Evolutionary conservation across 2,888 invertebrate genomes (phyloP), one percentile per base, ranked within the genome.

Genomic region (Pollenia labialis): DNA sequence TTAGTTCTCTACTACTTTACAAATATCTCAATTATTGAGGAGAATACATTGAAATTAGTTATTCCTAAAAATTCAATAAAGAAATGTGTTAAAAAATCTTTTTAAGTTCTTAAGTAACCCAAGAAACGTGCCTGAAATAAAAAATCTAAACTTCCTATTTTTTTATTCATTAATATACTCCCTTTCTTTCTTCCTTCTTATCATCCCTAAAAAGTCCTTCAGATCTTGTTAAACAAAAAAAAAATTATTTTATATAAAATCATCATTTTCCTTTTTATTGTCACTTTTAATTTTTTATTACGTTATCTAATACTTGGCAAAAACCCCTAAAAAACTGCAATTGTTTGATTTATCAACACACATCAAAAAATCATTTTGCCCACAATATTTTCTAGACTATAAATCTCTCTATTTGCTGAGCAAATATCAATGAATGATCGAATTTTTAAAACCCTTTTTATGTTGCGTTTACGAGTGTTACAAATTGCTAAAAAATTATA

Each of bases 401-500:
- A 81, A 76, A 75, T 72, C 58, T 79, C 50, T 23, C 11, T 46
- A 50, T 80, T 85, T 80, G 54, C 23, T 8, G 44, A 60, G 56
- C 54, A 75, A 75, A 84, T 77, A 68, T 68, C 10, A n/a, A 1
- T 16, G 10, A 18, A 23, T 52, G 3, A 18, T 46, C 7, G 6
- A 0, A 32, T 32, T 32, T 32, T 23, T 32, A 46, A 56, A 66
- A 46, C 77, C 77, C 46, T 77, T 77, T 40, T 1, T 56, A 12
- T 42, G 4, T n/a, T 18, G 14, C 18, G 14, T 23, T 75, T 18
- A 60, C 32, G 42, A 75, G 80, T 75, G 75, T 81, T 77, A 85
- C 85, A 85, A 85, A 85, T 81, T 85, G 81, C 60, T 76, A 60
- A 75, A 85, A 85, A 85, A 80, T 68, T 66, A 72, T 66, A 14